A percentile compares a stretch with the other conserved stretches of the same genome.
These are phyloP conservation scores for Sciurus carolinensis DNA, from an alignment of 2,797 vertebrate genomes.

Conservation along the genomic window DNA sequence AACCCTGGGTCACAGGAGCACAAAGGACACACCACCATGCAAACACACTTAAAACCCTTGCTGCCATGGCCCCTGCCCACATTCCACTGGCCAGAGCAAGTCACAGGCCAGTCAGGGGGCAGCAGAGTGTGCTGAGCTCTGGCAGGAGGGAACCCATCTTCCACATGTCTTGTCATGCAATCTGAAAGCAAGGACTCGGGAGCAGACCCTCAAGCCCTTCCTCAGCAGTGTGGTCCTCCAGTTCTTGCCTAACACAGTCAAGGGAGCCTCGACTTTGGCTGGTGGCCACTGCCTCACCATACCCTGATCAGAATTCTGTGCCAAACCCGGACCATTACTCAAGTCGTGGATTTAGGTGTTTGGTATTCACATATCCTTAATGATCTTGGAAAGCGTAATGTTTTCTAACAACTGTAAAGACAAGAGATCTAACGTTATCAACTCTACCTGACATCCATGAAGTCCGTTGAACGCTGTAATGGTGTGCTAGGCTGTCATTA, in stretches of 20 bases:
- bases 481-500: slow-evolving; percentile 88
- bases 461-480: slow-evolving; percentile 88
- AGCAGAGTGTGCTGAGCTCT: background rate
- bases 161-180: background rate
- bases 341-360: slow-evolving; percentile 83
- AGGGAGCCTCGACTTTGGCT: background rate
- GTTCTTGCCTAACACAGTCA: background rate
- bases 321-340: slow-evolving; percentile 70
- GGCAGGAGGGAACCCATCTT: background rate
- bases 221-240: background rate
- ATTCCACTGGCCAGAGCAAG: background rate
- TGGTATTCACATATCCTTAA: slow-evolving; percentile 83
- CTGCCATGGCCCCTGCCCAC: accelerated
- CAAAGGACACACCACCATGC: background rate
- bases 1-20: accelerated
- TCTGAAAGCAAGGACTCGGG: slow-evolving; percentile 46
- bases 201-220: slow-evolving; percentile 65
- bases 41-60: accelerated
- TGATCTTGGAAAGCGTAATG: slow-evolving; percentile 86
- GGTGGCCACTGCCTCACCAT: background rate
- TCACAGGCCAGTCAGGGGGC: background rate
- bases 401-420: slow-evolving; percentile 89
- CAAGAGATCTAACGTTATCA: slow-evolving; percentile 86
- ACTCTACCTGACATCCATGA: slow-evolving; percentile 86
- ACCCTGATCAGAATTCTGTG: slow-evolving; percentile 39